Percentiles rank a stretch among this genome's conserved stretches.
These are phyloP conservation scores for Andrena dorsata DNA, from an alignment of 2,888 invertebrate genomes.

Conservation along the genomic window DNA sequence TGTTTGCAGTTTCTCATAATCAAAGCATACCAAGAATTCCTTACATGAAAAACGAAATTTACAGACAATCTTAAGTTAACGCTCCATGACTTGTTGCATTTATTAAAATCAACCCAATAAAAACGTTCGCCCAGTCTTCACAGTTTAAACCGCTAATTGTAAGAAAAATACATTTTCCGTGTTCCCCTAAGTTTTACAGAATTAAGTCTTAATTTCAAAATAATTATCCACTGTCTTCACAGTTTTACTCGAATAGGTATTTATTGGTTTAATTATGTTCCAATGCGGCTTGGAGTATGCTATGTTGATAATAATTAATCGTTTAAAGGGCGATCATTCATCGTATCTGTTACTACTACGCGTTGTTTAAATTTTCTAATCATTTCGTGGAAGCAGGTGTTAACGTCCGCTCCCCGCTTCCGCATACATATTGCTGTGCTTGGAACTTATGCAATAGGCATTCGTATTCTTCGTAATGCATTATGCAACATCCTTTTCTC, in stretches of 20 bases:
- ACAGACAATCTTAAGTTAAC: no score
- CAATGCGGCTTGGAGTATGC: not conserved
- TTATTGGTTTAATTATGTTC: not conserved
- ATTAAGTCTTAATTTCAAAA: not conserved
- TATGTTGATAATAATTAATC: not conserved
- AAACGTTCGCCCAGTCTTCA: no score
- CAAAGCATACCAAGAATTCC: not conserved
- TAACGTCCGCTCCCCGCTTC: constrained; percentile 48
- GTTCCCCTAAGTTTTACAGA: not conserved
- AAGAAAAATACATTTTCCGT: not conserved
- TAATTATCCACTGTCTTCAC: not conserved
- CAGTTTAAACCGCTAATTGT: not conserved
- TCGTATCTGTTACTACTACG: not conserved
- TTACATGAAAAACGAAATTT: not conserved
- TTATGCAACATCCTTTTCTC: constrained; percentile 67
- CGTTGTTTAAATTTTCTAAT: constrained; percentile 28
- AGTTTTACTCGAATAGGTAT: not conserved
- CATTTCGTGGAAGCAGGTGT: constrained; percentile 37
- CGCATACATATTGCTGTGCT: constrained; percentile 46
- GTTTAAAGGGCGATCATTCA: constrained; percentile 4
- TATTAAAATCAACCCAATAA: no score
- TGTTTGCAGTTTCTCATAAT: not conserved
- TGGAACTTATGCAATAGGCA: constrained; percentile 49
- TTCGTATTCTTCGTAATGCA: constrained; percentile 53
- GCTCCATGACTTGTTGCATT: no score